Conservation (phyloP, 2,797 vertebrate genomes). For the Synaphobranchus kaupii region DNA sequence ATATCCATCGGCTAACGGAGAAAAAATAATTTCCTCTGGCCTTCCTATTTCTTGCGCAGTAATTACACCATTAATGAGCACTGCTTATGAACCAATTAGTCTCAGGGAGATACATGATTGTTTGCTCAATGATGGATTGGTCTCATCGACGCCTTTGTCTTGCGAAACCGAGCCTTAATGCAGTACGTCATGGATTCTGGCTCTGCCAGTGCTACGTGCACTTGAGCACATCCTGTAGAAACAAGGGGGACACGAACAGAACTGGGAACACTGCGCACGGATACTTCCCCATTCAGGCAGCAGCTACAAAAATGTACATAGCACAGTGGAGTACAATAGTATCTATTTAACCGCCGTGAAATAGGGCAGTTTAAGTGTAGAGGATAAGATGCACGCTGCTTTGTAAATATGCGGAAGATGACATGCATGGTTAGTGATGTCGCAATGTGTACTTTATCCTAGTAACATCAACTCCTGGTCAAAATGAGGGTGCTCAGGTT, state of each 20-base stretch:
- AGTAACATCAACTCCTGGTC: neutral
- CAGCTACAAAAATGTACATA: neutral
- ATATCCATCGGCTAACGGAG: neutral
- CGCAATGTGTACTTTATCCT: neutral
- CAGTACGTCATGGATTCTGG: conserved; percentile 17
- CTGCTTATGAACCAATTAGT: neutral
- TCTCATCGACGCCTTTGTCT: neutral
- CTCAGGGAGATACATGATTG: neutral
- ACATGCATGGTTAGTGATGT: neutral
- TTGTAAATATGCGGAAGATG: conserved; percentile 7
- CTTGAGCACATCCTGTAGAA: conserved; percentile 15
- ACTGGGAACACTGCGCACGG: neutral
- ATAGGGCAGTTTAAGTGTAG: neutral
- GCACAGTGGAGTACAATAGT: neutral
- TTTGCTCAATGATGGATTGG: neutral
- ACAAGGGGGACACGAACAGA: neutral
- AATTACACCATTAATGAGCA: neutral
- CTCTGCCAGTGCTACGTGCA: conserved; percentile 33
- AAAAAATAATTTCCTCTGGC: neutral
- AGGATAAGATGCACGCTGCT: neutral
- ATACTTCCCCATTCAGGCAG: neutral
- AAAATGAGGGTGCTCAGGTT: neutral
- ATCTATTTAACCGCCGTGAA: neutral
- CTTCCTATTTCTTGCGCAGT: neutral
- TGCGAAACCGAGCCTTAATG: neutral